Evolutionary conservation across 2,113 vertebrate genomes (phyloP).

Genomic region (Chaetodon auriga): DNA sequence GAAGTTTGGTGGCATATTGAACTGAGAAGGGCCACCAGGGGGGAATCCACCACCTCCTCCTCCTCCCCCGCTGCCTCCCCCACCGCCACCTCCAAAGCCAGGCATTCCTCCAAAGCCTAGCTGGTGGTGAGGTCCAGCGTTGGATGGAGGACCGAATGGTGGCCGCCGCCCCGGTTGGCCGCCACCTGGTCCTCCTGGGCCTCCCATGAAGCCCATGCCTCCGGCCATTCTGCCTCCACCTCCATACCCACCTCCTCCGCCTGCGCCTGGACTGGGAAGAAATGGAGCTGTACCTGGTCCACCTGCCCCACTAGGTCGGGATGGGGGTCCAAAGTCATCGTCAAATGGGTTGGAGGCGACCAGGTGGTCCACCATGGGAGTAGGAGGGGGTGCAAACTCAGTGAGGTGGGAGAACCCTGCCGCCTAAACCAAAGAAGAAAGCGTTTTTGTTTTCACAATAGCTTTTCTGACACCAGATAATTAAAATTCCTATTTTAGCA

Average conservation of each 20-base stretch:
- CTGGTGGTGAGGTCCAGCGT: slow-evolving; percentile 89
- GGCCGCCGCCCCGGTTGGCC: slow-evolving; percentile 85
- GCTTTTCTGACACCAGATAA: background rate
- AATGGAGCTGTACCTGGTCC: slow-evolving; percentile 84
- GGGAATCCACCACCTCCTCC: slow-evolving; percentile 83
- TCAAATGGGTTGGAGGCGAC: slow-evolving; percentile 98
- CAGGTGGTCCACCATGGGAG: slow-evolving; percentile 98
- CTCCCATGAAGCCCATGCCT: slow-evolving; percentile 84
- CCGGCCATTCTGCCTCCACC: slow-evolving; percentile 83
- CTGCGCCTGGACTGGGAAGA: slow-evolving; percentile 88
- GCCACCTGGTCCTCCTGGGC: slow-evolving; percentile 80
- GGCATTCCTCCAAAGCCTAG: slow-evolving; percentile 90
- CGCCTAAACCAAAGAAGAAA: slow-evolving; percentile 80
- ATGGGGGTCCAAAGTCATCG: slow-evolving; percentile 94
- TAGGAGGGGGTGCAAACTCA: slow-evolving; percentile 97
- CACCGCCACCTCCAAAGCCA: slow-evolving; percentile 84
- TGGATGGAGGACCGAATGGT: slow-evolving; percentile 86
- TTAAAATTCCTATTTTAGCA: background rate
- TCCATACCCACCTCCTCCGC: slow-evolving; percentile 82
- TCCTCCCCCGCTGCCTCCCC: slow-evolving; percentile 76
- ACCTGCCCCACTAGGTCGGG: slow-evolving; percentile 86
- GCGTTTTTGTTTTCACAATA: background rate
- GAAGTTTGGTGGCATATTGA: slow-evolving; percentile 93
- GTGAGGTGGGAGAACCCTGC: slow-evolving; percentile 96
- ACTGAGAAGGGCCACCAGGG: slow-evolving; percentile 87